Evolutionary conservation across 2,113 vertebrate species (phyloP).

Genomic region (Mobula birostris): DNA sequence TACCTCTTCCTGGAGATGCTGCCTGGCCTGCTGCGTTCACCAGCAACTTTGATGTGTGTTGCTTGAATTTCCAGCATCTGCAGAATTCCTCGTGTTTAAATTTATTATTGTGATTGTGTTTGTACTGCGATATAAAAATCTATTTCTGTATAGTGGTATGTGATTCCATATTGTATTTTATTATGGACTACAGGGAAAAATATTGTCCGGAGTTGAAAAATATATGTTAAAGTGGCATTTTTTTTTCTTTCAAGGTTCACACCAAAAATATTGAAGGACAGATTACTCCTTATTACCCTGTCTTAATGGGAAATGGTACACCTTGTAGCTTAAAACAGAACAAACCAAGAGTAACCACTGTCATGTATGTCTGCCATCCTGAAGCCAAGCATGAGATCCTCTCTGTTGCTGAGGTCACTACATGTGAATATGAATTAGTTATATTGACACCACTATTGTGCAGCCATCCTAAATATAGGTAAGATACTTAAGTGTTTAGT

Average conservation of each 20-base stretch:
- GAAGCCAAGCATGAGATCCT: constrained; percentile 96
- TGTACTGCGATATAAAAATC: no score
- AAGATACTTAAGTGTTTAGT: constrained; percentile 29
- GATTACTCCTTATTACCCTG: constrained; percentile 82
- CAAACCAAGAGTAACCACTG: constrained; percentile 69
- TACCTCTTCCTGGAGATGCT: no score
- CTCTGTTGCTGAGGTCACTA: constrained; percentile 89
- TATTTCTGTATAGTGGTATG: background rate
- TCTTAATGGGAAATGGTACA: constrained; percentile 89
- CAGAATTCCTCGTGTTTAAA: no score
- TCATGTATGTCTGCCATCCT: constrained; percentile 93
- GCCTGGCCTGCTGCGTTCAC: no score
- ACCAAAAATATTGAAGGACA: constrained; percentile 95
- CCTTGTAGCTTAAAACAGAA: constrained; percentile 83
- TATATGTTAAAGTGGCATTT: background rate
- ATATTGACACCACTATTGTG: constrained; percentile 92
- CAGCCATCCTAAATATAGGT: constrained; percentile 91
- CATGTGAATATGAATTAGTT: constrained; percentile 95
- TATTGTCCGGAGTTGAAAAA: background rate
- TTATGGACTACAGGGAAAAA: background rate
- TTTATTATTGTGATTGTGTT: no score
- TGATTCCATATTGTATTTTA: background rate
- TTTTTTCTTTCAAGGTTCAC: constrained; percentile 49
- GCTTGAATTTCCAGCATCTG: no score
- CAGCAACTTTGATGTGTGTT: no score